Evolutionary conservation across 2,113 vertebrate genomes (phyloP).

Genomic region (Bubo scandiacus): DNA sequence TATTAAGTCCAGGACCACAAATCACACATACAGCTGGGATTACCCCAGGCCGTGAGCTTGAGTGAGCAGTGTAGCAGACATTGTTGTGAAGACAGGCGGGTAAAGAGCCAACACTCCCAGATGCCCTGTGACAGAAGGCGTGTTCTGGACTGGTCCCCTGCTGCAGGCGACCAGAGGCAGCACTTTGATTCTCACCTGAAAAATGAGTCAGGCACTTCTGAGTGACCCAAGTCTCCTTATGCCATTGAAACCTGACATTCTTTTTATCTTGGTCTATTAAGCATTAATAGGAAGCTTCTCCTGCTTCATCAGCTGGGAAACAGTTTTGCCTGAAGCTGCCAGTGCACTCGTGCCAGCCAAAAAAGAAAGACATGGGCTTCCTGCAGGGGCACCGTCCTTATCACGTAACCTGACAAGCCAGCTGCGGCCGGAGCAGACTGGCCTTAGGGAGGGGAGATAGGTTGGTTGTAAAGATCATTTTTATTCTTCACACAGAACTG

Average conservation of each 20-base stretch:
- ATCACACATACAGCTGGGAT: neutral
- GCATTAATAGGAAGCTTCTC: neutral
- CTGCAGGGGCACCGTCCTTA: neutral
- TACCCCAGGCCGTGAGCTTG: rapidly evolving
- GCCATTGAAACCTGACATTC: neutral
- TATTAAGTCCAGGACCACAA: neutral
- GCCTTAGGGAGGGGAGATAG: neutral
- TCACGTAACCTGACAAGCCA: neutral
- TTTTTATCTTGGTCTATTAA: neutral
- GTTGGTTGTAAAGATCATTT: neutral
- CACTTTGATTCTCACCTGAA: neutral
- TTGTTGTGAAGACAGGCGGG: rapidly evolving
- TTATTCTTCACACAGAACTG: neutral
- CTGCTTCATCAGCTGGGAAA: neutral
- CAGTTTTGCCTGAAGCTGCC: neutral
- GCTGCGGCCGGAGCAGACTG: neutral
- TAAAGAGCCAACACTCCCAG: rapidly evolving
- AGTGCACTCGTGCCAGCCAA: neutral
- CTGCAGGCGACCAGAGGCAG: neutral
- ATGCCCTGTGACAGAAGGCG: neutral
- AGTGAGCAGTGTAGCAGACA: neutral
- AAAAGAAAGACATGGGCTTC: neutral
- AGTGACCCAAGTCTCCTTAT: neutral
- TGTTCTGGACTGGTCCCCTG: rapidly evolving
- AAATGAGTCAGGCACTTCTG: neutral